Evolutionary conservation across 2,888 invertebrate genomes (phyloP).

Genomic region (Drosophila vallismaia): DNA sequence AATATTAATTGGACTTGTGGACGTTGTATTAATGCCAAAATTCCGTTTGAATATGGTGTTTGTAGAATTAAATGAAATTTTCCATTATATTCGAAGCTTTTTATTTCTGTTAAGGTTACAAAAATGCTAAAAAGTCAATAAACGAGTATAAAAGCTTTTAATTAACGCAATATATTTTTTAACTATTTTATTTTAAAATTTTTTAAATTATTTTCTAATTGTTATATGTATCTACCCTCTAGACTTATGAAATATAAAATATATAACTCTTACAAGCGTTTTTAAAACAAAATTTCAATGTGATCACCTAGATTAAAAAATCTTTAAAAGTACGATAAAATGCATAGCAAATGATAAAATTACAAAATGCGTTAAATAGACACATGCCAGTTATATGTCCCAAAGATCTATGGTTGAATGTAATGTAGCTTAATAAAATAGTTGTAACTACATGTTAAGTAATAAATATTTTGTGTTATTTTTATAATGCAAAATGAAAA

Average conservation of each 20-base stretch:
- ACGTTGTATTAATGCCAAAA: not conserved
- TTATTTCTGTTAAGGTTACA: constrained; percentile 2
- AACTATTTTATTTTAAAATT: not conserved
- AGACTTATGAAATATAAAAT: constrained; percentile 57
- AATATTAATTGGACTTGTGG: not conserved
- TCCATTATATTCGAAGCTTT: too few species aligned
- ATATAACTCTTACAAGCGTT: constrained; percentile 61
- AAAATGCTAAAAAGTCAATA: constrained; percentile 7
- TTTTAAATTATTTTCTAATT: constrained; percentile 46
- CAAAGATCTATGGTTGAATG: constrained; percentile 14
- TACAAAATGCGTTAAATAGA: constrained; percentile 11
- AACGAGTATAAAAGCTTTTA: constrained; percentile 4
- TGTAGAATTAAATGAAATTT: too few species aligned
- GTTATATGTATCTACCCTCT: constrained; percentile 57
- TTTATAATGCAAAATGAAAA: constrained; percentile 3
- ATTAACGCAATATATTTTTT: constrained; percentile 35
- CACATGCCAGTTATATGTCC: constrained; percentile 25
- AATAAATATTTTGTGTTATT: constrained; percentile 26
- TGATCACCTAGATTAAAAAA: constrained; percentile 74
- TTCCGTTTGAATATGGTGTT: too few species aligned
- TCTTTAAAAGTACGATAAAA: constrained; percentile 55
- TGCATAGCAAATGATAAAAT: constrained; percentile 66
- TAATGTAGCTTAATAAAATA: constrained; percentile 11
- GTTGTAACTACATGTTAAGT: constrained; percentile 25
- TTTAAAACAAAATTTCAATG: constrained; percentile 79